Conservation (phyloP, 2,113 vertebrate species). For the Eubucco bourcierii region DNA sequence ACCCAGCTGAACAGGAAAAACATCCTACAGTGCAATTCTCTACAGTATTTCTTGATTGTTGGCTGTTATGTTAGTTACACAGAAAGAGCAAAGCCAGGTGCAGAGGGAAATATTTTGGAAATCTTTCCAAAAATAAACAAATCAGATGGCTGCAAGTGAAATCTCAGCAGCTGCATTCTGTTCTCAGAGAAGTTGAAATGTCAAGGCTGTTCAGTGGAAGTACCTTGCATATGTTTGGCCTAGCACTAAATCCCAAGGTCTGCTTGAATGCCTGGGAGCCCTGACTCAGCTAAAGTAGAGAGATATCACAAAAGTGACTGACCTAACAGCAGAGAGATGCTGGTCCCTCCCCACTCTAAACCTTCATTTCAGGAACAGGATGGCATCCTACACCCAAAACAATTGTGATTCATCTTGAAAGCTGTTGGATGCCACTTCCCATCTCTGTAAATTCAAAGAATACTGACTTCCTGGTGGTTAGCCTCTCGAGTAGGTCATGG, state of each 20-base stretch:
- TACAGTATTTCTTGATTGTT: neutral
- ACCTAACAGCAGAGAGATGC: neutral
- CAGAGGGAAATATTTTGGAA: constrained; percentile 9
- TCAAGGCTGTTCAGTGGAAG: constrained; percentile 22
- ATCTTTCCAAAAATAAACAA: neutral
- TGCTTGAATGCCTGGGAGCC: neutral
- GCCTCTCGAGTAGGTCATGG: constrained; percentile 9
- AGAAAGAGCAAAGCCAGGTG: neutral
- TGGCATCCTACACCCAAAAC: constrained; percentile 36
- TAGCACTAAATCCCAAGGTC: neutral
- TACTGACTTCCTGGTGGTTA: constrained; percentile 52
- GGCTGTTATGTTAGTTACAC: neutral
- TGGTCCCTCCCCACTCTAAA: neutral
- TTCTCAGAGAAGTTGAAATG: neutral
- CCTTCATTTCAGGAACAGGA: constrained; percentile 34
- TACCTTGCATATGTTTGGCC: neutral
- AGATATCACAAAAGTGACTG: neutral
- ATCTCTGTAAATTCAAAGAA: constrained; percentile 27
- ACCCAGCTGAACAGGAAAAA: neutral
- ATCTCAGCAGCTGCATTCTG: neutral
- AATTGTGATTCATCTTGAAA: constrained; percentile 5
- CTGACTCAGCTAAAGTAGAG: neutral
- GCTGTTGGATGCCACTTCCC: constrained; percentile 57
- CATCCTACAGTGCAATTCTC: neutral
- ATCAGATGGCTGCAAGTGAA: neutral